A percentile compares a stretch with the other conserved stretches of the same genome.
These are phyloP conservation scores for Pegoplata infirma DNA, from an alignment of 2,888 invertebrate species.

Conservation along the genomic window DNA sequence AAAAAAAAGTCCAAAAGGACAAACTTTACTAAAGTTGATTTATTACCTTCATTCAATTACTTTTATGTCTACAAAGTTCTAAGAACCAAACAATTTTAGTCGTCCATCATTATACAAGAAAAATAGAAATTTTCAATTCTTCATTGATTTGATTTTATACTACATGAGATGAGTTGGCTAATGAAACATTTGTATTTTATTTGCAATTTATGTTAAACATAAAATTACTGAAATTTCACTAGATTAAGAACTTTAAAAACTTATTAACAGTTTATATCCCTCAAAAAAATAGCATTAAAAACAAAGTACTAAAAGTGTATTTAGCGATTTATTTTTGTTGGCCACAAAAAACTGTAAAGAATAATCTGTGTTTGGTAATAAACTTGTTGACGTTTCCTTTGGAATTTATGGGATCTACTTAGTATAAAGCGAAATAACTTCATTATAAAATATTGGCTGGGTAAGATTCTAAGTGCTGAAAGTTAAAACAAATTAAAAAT, in stretches of 20 bases:
- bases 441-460: slow-evolving; percentile 50
- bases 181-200: no score
- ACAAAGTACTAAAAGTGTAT: neutral
- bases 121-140: neutral
- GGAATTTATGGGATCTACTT: slow-evolving; percentile 43
- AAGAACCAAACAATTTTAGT: neutral
- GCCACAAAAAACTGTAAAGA: neutral
- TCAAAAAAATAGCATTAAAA: neutral
- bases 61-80: neutral
- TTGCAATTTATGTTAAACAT: no score
- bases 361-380: slow-evolving; percentile 18
- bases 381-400: slow-evolving; percentile 46
- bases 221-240: no score
- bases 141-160: neutral
- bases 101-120: neutral
- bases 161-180: no score
- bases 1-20: neutral
- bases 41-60: neutral
- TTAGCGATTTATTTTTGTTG: neutral
- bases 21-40: neutral
- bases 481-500: no score
- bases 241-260: no score
- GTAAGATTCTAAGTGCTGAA: no score
- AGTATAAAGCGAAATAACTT: slow-evolving; percentile 32
- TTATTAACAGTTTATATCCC: no score